Percentiles rank a stretch among this genome's conserved stretches.
These are phyloP conservation scores for Oreochromis niloticus DNA, from an alignment of 2,113 vertebrate species.

Conservation along the genomic window DNA sequence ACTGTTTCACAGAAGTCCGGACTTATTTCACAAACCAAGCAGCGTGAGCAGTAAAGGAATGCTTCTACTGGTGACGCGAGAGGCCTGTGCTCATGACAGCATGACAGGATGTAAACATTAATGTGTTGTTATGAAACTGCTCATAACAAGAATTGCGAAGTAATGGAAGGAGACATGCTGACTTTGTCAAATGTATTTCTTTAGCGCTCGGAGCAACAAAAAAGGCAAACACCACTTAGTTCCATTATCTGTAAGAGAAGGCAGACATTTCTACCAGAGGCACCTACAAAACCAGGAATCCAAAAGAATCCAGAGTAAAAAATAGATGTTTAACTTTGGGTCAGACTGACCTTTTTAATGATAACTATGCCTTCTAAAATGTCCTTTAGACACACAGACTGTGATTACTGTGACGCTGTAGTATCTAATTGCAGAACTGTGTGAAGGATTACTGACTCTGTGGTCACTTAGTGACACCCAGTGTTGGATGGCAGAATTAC, in stretches of 20 bases:
- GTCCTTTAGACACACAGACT: background rate
- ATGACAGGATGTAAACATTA: background rate
- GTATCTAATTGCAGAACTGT: background rate
- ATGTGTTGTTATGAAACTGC: background rate
- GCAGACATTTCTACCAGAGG: background rate
- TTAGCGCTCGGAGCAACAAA: background rate
- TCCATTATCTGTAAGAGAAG: background rate
- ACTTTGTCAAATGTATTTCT: background rate
- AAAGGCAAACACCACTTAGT: background rate
- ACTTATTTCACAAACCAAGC: background rate
- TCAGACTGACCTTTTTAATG: background rate
- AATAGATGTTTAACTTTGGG: background rate
- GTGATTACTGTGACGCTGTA: background rate
- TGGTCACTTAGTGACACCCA: slow-evolving; percentile 12
- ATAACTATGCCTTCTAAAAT: background rate
- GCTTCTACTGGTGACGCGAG: background rate
- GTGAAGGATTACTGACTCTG: background rate
- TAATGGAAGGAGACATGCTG: background rate
- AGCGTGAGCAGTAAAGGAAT: background rate
- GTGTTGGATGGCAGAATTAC: slow-evolving; percentile 10
- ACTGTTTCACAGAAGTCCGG: background rate
- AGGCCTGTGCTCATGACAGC: background rate
- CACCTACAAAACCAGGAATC: background rate
- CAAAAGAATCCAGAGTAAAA: background rate
- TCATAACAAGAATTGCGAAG: background rate